A percentile compares a stretch with the other conserved stretches of the same genome.
These are phyloP conservation scores for Heteronetta atricapilla DNA, from an alignment of 2,113 vertebrate genomes.

Conservation along the genomic window DNA sequence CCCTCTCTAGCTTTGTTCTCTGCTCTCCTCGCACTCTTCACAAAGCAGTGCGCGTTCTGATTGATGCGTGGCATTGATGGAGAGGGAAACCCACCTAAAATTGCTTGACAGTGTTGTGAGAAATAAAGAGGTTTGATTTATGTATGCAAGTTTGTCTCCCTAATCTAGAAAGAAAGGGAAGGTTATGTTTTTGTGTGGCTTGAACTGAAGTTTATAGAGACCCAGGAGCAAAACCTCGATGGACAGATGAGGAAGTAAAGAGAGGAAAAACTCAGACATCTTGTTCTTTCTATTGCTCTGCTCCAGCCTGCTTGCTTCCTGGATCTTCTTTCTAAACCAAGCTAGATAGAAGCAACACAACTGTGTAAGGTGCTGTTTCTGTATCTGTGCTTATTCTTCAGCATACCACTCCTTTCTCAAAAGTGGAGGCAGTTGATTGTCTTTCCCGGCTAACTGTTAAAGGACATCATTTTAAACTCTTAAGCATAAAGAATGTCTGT, in stretches of 20 bases:
- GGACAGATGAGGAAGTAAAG: background rate
- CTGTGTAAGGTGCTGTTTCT: background rate
- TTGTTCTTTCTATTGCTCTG: background rate
- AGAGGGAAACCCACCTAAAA: background rate
- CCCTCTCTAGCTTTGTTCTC: background rate
- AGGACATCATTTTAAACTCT: background rate
- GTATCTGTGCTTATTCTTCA: background rate
- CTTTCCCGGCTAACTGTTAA: background rate
- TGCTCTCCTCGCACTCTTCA: background rate
- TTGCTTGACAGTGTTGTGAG: background rate
- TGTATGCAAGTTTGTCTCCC: background rate
- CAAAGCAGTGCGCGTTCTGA: accelerated
- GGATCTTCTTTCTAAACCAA: background rate
- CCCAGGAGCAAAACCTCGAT: background rate
- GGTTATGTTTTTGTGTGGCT: background rate
- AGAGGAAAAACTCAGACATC: background rate
- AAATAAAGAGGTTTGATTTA: background rate
- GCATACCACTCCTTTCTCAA: background rate
- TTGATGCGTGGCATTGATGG: background rate
- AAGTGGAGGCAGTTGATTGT: background rate
- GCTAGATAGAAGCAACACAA: too few relatives aligned
- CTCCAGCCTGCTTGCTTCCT: background rate
- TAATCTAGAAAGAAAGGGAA: background rate
- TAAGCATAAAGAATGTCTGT: background rate
- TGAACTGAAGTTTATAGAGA: background rate